phyloP scores from a whole-genome alignment of 2,888 invertebrate species.

The Trachelus troglodyta region DNA sequence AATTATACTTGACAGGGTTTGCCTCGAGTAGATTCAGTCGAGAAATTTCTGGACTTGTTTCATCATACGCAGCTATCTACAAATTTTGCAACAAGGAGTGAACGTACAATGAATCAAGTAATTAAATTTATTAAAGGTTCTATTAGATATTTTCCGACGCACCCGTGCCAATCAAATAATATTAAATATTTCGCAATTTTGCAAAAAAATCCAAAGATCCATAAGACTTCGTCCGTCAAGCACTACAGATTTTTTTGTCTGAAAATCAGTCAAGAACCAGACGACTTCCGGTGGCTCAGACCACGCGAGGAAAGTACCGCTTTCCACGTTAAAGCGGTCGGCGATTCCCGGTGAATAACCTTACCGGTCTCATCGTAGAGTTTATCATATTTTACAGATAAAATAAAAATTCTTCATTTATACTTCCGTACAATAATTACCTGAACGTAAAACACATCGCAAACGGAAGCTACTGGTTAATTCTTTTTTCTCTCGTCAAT shows the following conservation, averaged over 20 bases:
- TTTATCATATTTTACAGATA: not conserved
- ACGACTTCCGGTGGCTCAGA: not conserved
- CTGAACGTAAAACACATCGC: not conserved
- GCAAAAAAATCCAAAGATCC: not conserved
- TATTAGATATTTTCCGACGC: not conserved
- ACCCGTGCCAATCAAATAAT: not conserved
- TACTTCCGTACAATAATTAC: not conserved
- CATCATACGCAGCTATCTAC: not conserved
- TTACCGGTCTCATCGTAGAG: not conserved
- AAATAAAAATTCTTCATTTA: not conserved
- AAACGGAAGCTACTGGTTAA: not conserved
- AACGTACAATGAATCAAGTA: not conserved
- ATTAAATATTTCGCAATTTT: not conserved
- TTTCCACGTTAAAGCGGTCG: not conserved
- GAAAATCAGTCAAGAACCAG: not conserved
- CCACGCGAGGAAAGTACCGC: constrained; percentile 1
- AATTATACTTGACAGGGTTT: not conserved
- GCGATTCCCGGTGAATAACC: constrained; percentile 5
- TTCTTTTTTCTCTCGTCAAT: not conserved
- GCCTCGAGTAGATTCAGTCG: not conserved
- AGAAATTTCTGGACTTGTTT: not conserved
- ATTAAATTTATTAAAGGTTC: not conserved
- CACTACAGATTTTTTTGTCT: not conserved
- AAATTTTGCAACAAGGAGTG: not conserved
- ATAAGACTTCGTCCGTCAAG: not conserved